Base-by-base conservation (phyloP, 2,888 invertebrate species). In the Zaprionus lineosus region DNA sequence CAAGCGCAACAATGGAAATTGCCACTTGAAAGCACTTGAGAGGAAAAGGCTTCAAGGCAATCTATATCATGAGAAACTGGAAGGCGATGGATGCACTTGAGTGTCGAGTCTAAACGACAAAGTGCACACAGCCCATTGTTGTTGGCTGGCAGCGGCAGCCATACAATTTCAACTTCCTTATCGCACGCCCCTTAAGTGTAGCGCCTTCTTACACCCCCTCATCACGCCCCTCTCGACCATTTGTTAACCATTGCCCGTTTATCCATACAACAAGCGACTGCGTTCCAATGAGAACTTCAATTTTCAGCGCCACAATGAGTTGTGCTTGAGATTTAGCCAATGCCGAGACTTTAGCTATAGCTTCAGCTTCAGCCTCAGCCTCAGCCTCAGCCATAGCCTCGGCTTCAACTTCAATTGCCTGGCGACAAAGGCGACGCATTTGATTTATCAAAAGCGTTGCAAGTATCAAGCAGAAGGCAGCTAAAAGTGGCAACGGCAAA, bases 161-260 rank as follows among this genome's bases (percentile, higher is more conserved):
- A 57, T 75, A 71, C 74, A 78, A 78, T 78, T 75, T 70, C 60
- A n/a, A 67, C 83, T 78, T 82, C 83, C 78, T 70, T 78, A 75
- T 82, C 74, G 71, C 59, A 41, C 31, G 48, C 60, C 52, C n/a
- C 62, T 76, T 55, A 65, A 79, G 76, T 63, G 56, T 21, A 33
- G 7, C 28, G 7, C 24, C 21, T 29, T 8, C 6, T n/a, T 11
- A 3, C n/a, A 3, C 2, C 16, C 15, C 34, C 14, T 9, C 21
- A 21, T 21, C 21, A 21, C 21, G 7, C 4, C 21, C 3, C 21
- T n/a, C n/a, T n/a, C n/a, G n/a, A n/a, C n/a, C n/a, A n/a, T n/a
- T n/a, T n/a, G n/a, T n/a, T n/a, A n/a, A n/a, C 9, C 21, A 14
- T 1, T 2, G 5, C 26, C 15, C 11, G 3, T 6, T 9, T 14